Conservation (phyloP, 2,113 vertebrate species). For the Semnornis frantzii region DNA sequence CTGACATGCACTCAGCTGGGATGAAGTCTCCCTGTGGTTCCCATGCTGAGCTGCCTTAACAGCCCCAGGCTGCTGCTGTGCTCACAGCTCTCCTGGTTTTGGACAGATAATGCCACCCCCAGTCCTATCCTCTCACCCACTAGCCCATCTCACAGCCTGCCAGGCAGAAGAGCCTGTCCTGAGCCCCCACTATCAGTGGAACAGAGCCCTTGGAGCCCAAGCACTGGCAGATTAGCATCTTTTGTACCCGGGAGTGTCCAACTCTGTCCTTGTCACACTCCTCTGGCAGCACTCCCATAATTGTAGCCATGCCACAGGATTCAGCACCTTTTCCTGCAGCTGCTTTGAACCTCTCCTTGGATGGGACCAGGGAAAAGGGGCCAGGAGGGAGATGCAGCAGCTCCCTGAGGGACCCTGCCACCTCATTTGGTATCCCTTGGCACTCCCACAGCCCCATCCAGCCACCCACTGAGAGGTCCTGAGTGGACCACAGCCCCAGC, state of each 20-base stretch:
- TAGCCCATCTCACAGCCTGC: not conserved
- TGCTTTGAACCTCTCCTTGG: accelerated
- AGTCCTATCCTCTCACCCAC: accelerated
- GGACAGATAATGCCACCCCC: not conserved
- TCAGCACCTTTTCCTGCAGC: not conserved
- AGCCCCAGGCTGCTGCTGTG: not conserved
- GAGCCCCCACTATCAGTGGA: not conserved
- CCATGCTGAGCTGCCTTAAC: not conserved
- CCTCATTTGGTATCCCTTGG: not conserved
- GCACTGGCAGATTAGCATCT: not conserved
- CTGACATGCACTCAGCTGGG: accelerated
- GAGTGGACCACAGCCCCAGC: not conserved
- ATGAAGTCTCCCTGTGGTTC: not conserved
- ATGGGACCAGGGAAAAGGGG: not conserved
- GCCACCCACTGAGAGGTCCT: not conserved
- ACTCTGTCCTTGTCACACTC: accelerated
- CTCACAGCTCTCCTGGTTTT: not conserved
- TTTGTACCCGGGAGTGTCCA: not conserved
- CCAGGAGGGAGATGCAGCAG: not conserved
- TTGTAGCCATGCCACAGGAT: not conserved
- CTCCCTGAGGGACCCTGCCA: not conserved
- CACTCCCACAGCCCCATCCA: accelerated
- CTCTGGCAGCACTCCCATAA: not conserved
- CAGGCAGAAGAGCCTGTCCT: not conserved
- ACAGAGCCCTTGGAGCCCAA: not conserved